Conservation (phyloP, 1,140 invertebrate species). For the Oscheius sp. region DNA sequence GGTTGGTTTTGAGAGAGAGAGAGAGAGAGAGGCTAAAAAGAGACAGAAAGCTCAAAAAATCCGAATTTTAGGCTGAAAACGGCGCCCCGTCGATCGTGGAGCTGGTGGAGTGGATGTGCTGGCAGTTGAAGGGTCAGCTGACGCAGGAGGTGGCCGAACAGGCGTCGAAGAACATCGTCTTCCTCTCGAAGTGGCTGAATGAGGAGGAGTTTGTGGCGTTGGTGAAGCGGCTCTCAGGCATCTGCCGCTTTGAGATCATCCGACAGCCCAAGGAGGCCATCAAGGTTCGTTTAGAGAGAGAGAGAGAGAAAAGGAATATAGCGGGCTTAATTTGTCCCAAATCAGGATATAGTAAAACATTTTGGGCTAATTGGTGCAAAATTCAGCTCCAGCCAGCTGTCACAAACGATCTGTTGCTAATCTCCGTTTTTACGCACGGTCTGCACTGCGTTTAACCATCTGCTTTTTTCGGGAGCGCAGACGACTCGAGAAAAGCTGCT, state of each 20-base stretch:
- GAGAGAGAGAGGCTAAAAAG: neutral
- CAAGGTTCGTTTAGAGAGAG: slow-evolving; percentile 6
- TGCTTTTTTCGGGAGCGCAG: no score
- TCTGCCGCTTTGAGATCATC: slow-evolving; percentile 18
- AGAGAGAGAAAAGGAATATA: no score
- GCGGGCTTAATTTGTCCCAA: no score
- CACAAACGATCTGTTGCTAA: no score
- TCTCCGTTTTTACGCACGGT: no score
- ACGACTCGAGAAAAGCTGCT: no score
- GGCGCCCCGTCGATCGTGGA: neutral
- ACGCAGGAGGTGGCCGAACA: slow-evolving; percentile 16
- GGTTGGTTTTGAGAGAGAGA: neutral
- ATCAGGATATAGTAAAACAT: no score
- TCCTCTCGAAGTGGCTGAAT: neutral
- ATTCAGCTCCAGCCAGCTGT: no score
- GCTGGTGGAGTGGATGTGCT: slow-evolving; percentile 25
- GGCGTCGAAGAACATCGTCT: slow-evolving; percentile 34
- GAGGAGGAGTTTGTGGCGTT: slow-evolving; percentile 19
- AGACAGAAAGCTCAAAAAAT: slow-evolving; percentile 6
- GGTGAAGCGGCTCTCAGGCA: slow-evolving; percentile 3
- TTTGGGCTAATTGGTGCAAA: no score
- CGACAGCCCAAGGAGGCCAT: slow-evolving; percentile 6
- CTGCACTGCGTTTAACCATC: no score
- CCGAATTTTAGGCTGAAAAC: neutral
- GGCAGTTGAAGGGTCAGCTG: slow-evolving; percentile 24